Conservation (phyloP, 2,888 invertebrate genomes). For the Drosophila setosimentum region DNA sequence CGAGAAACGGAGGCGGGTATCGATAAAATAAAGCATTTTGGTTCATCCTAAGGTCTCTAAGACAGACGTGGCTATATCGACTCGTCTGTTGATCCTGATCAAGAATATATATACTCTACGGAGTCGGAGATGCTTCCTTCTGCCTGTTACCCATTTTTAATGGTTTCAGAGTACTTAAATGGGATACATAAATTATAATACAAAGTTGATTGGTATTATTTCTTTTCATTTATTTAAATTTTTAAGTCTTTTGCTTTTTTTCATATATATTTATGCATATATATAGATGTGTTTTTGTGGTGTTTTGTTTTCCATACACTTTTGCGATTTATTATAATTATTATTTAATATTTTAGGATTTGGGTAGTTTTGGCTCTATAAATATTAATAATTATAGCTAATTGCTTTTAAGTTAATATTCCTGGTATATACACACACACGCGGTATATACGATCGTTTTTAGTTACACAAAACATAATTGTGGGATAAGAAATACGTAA, state of each 20-base stretch:
- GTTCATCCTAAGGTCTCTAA: background rate
- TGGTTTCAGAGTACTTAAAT: background rate
- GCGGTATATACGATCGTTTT: conserved; percentile 61
- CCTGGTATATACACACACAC: conserved; percentile 67
- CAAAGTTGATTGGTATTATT: conserved; percentile 67
- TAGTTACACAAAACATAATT: conserved; percentile 65
- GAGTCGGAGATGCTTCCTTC: background rate
- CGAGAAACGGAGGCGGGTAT: background rate
- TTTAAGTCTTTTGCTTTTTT: conserved; percentile 77
- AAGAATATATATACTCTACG: background rate
- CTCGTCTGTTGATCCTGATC: background rate
- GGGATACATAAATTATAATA: background rate
- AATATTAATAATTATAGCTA: conserved; percentile 79
- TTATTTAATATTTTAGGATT: conserved; percentile 72
- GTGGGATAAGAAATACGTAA: conserved; percentile 39
- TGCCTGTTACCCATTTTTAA: background rate
- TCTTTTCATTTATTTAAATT: conserved; percentile 81
- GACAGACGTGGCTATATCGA: background rate
- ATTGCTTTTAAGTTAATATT: conserved; percentile 80
- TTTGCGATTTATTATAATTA: conserved; percentile 51
- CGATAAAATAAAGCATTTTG: background rate
- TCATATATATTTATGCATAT: conserved; percentile 42
- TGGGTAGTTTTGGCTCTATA: conserved; percentile 79
- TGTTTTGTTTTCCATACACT: conserved; percentile 63
- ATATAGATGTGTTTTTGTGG: conserved; percentile 28